Base-by-base conservation (phyloP, 2,888 invertebrate species). In the Tribolium freemani region DNA sequence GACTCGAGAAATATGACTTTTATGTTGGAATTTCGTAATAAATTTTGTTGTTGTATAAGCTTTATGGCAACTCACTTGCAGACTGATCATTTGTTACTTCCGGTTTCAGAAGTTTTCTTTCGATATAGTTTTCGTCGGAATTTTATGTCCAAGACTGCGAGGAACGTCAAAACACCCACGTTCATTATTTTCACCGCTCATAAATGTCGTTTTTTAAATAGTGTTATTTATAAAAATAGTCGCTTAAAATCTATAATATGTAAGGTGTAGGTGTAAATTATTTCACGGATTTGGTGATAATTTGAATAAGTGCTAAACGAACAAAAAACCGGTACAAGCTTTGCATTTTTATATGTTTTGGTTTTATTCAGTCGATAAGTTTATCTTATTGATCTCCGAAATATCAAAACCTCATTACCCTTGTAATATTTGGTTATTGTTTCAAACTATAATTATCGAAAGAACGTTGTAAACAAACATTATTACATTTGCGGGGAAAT, bases 51-150 rank as follows among this genome's bases (percentile, higher is more conserved):
- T 38, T 38, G 38, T 38, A n/a, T 66, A 67, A 72, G 69, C 48
- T 77, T 77, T 74, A 77, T 73, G 72, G 69, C 76, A 76, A 70
- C 72, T 76, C 75, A 70, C 70, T 66, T 71, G 73, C 76, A 76
- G 64, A 20, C 60, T 45, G 20, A 38, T 58, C 58, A 58, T 66
- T 66, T 54, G 64, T 66, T 66, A 66, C 45, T 61, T 61, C 50
- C 50, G 46, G 26, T 61, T 21, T 48, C 46, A 30, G 11, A 61
- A 48, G 48, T 50, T 61, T 48, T 10, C 21, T 61, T 45, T 30
- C 38, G 16, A 58, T 45, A 58, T 20, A 44, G 57, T 58, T 58
- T 58, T 48, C 9, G 60, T 46, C 26, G 26, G 10, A 26, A 26
- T 57, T 57, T 60, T 26, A 13, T 60, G n/a, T 58, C 58, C n/a